Evolutionary conservation across 2,797 vertebrate species (phyloP), one percentile per base, ranked within the genome.

Genomic region (Scarus forsteni): DNA sequence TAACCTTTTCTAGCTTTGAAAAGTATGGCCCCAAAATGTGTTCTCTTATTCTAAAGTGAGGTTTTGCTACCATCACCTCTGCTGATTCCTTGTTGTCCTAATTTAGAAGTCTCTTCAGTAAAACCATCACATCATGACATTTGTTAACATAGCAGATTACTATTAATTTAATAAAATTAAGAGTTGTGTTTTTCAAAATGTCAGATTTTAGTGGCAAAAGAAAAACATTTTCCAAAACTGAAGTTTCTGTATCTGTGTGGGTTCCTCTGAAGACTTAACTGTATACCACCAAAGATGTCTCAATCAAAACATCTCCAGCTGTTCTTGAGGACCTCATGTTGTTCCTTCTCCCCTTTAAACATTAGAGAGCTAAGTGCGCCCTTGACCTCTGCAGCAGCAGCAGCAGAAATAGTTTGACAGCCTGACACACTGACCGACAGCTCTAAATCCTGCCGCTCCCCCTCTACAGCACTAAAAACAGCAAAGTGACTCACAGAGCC

Each of bases 351-450:
- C 60, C 38, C 39, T 48, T 70, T 83, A 73, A 83, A 80, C 65
- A 65, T 72, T 49, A 67, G 63, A 62, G 75, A 78, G 75, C 39
- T 19, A 54, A 72, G 18, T 7, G 42, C 55, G 71, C 49, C 81
- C 85, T 85, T 90, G 91, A 90, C 87, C 84, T 61, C 70, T 57
- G 3, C 18, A 27, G 16, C 49, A 50, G 10, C 15, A 46, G 74
- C 39, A 55, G 64, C 82, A 80, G 60, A 79, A 90, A 87, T 85
- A 91, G 81, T 75, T 46, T 13, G 50, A 66, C 46, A 67, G 70
- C 55, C 80, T 86, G 81, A 84, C 85, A 86, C 84, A 86, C 73
- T 89, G 84, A 92, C 88, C 84, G 43, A 83, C 81, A 81, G 73
- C 83, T 84, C 85, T 69, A 64, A 79, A 84, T 77, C 36, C 64